phyloP scores from a whole-genome alignment of 2,113 vertebrate species.

The Cyprichromis sp. region DNA sequence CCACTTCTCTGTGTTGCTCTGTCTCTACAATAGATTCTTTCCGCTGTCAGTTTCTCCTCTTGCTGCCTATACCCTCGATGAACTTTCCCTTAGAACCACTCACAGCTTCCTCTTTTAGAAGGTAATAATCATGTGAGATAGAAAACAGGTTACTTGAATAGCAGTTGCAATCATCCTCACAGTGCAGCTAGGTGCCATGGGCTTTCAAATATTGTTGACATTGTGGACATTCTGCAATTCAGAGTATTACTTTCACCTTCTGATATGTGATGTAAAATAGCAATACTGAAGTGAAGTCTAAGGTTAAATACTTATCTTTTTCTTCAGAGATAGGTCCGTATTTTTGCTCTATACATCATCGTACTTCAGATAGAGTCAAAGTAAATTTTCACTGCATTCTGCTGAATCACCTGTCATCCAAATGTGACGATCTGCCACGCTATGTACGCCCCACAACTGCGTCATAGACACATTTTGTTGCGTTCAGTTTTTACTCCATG shows the following conservation, averaged over 20 bases:
- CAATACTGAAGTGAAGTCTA: neutral
- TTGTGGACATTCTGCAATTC: neutral
- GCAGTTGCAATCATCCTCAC: neutral
- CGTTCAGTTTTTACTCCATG: neutral
- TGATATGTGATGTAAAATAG: neutral
- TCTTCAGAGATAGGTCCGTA: neutral
- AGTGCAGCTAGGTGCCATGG: neutral
- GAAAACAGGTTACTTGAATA: neutral
- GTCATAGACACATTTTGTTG: neutral
- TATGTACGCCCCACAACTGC: neutral
- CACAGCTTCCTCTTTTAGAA: neutral
- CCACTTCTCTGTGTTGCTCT: conserved; percentile 11
- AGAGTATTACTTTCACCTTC: neutral
- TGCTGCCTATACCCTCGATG: neutral
- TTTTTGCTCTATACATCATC: neutral
- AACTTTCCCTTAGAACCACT: neutral
- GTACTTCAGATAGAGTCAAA: neutral
- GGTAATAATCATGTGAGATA: conserved; percentile 12
- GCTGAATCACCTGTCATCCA: neutral
- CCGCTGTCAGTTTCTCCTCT: conserved; percentile 18
- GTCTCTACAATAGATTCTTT: conserved; percentile 23
- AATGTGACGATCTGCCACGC: neutral
- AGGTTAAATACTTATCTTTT: neutral
- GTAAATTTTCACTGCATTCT: neutral
- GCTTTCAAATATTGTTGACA: neutral